Evolutionary conservation across 2,113 vertebrate genomes (phyloP).

Genomic region (Muntiacus reevesi): DNA sequence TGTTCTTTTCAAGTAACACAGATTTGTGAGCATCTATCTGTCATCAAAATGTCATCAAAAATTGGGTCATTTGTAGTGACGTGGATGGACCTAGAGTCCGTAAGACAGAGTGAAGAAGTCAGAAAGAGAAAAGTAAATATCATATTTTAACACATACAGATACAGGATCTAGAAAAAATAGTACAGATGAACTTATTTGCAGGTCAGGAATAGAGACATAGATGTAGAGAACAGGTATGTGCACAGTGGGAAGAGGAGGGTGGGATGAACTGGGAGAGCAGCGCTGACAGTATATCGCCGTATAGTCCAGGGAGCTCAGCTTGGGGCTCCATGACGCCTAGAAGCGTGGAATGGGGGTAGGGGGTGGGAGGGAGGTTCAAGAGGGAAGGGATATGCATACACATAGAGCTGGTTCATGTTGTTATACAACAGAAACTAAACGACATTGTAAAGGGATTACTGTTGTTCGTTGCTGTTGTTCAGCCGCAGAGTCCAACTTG

Average conservation of each 20-base stretch:
- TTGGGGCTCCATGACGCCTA: background rate
- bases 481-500: background rate
- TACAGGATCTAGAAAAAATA: background rate
- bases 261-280: background rate
- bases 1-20: background rate
- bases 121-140: background rate
- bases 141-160: background rate
- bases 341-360: accelerated
- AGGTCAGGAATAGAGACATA: background rate
- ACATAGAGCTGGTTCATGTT: background rate
- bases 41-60: background rate
- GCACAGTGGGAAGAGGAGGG: background rate
- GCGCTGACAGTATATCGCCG: background rate
- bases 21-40: background rate
- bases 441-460: background rate
- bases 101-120: background rate
- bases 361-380: background rate
- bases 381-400: background rate
- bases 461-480: background rate
- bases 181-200: background rate
- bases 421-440: background rate
- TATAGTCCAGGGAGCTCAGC: background rate
- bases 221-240: background rate
- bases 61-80: background rate
- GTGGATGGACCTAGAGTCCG: background rate